Base-by-base conservation (phyloP, 2,113 vertebrate genomes). In the Perognathus longimembris region DNA sequence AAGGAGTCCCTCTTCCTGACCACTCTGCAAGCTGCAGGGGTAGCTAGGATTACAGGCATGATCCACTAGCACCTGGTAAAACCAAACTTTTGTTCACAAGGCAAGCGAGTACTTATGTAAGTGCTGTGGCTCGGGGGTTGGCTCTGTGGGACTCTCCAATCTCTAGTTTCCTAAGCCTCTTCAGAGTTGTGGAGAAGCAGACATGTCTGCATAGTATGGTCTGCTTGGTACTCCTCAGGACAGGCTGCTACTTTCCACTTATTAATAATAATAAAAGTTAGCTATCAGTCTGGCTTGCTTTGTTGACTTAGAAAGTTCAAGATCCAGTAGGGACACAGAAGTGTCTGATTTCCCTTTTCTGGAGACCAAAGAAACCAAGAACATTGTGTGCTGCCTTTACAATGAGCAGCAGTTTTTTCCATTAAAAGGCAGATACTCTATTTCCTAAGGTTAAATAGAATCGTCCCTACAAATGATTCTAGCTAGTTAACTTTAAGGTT, bases 341-440 rank as follows among this genome's bases (percentile, higher is more conserved):
- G 76, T 59, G 66, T 86, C 50, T 94, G 57, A 94, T 57, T 81
- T 92, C 63, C 36, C 54, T 92, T 82, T 92, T 66, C 36, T 89
- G 38, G 84, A 91, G 64, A 93, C 61, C 59, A 69, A 80, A 30
- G 57, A 88, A 76, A 84, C 79, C 59, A 91, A 85, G 96, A 97
- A 97, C 95, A 94, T 22, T n/a, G 73, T 89, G 95, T 95, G 80
- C 94, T 85, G 20, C 59, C 90, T 94, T 95, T 92, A 96, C 64
- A 94, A 92, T 82, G 69, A 89, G 81, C 86, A 93, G 74, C 76
- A 71, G 73, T 70, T 97, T 96, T n/a, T 97, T 93, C 86, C 81
- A 96, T 96, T 97, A 97, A 93, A 87, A 95, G 87, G 64, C 64
- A 97, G 94, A 92, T 96, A 69, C 91, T 93, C 93, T 73, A 12